phyloP scores from a whole-genome alignment of 1,140 invertebrate genomes.

The Eumeta japonica region DNA sequence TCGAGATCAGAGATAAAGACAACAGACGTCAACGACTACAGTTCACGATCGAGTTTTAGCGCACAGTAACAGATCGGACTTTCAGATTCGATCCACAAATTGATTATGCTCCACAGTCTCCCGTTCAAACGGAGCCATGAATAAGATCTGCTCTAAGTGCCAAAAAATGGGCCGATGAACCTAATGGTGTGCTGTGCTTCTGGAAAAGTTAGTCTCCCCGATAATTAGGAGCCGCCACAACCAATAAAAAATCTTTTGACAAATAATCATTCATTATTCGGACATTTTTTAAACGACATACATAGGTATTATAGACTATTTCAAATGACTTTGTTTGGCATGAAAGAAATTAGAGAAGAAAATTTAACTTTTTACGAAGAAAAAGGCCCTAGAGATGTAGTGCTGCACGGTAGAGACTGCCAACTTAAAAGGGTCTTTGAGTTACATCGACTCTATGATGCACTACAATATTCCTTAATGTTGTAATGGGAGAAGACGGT shows the following conservation, averaged over 20 bases:
- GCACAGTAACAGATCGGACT: conserved; percentile 15
- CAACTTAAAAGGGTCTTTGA: too few species aligned
- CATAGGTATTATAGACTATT: conserved; percentile 16
- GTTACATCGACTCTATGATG: conserved; percentile 29
- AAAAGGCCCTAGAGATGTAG: too few species aligned
- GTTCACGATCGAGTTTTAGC: conserved; percentile 13
- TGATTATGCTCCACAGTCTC: too few species aligned
- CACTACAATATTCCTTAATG: conserved; percentile 36
- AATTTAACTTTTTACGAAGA: conserved; percentile 19
- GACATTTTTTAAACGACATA: conserved; percentile 17
- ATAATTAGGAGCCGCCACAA: too few species aligned
- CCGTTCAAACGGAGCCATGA: conserved; percentile 20
- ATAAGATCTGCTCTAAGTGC: conserved; percentile 21
- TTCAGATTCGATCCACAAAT: conserved; percentile 17
- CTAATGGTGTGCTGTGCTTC: conserved; percentile 21
- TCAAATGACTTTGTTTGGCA: conserved; percentile 18
- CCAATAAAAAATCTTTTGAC: too few species aligned
- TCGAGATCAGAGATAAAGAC: conserved; percentile 16
- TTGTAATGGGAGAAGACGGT: conserved; percentile 20
- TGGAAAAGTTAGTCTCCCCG: too few species aligned
- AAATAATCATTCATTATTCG: conserved; percentile 16
- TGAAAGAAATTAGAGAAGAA: conserved; percentile 12
- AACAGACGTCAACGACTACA: conserved; percentile 16
- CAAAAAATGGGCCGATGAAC: conserved; percentile 22
- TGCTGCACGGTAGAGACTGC: conserved; percentile 18